Conservation (phyloP, 2,888 invertebrate genomes). For the Eumerus sabulonum region DNA sequence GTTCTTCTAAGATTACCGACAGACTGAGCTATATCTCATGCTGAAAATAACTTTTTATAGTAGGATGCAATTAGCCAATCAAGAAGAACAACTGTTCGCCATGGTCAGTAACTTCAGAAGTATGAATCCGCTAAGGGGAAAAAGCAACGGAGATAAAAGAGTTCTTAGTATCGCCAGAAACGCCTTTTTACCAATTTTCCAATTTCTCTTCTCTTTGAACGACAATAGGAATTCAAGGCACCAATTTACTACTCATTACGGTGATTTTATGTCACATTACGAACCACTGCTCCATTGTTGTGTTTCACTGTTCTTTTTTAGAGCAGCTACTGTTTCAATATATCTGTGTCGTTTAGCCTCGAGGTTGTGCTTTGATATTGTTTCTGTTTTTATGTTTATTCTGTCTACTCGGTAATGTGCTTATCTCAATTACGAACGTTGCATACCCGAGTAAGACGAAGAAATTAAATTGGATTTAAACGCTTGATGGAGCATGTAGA, state of each 20-base stretch:
- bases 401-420: neutral
- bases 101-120: slow-evolving; percentile 37
- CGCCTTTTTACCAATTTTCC: slow-evolving; percentile 37
- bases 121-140: no score
- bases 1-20: neutral
- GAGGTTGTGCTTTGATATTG: slow-evolving; percentile 9
- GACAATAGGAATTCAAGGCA: no score
- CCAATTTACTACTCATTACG: neutral
- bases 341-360: slow-evolving; percentile 18
- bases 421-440: slow-evolving; percentile 7
- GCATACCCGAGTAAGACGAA: slow-evolving; percentile 9
- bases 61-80: slow-evolving; percentile 38
- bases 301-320: slow-evolving; percentile 11
- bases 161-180: slow-evolving; percentile 7
- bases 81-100: slow-evolving; percentile 51
- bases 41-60: slow-evolving; percentile 49
- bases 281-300: slow-evolving; percentile 13
- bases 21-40: slow-evolving; percentile 24
- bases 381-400: no score
- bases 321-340: slow-evolving; percentile 18
- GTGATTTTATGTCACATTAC: slow-evolving; percentile 25
- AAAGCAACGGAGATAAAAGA: neutral
- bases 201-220: slow-evolving; percentile 11
- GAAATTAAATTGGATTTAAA: slow-evolving; percentile 62
- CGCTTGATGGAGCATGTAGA: slow-evolving; percentile 57